These are phyloP conservation scores for Drosophila algonquin DNA, from an alignment of 2,888 invertebrate species.

Conservation along the genomic window DNA sequence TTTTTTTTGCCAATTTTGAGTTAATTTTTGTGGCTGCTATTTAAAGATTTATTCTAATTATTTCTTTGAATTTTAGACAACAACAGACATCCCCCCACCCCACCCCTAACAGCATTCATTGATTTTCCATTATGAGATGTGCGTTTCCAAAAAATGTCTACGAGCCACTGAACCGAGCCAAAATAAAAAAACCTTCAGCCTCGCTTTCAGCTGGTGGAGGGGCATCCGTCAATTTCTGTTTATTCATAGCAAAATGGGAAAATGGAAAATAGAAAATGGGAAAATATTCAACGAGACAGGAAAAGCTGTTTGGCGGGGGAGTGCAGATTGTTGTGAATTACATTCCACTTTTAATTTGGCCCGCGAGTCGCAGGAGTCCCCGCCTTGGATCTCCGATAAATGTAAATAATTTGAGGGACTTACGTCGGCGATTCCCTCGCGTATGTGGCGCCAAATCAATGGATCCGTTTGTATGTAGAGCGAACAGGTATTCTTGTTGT, in stretches of 20 bases:
- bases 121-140: background rate
- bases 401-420: conserved; percentile 65
- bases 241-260: conserved; percentile 13
- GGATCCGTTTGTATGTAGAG: conserved; percentile 99
- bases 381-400: background rate
- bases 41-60: no score
- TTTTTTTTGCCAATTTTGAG: no score
- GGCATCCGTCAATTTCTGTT: conserved; percentile 17
- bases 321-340: conserved; percentile 54
- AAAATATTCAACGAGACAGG: conserved; percentile 6
- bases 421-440: conserved; percentile 92
- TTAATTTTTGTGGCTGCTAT: no score
- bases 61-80: no score
- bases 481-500: conserved; percentile 95
- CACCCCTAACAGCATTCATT: no score
- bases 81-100: no score
- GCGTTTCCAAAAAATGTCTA: background rate
- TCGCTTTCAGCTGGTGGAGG: background rate
- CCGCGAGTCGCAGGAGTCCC: conserved; percentile 21
- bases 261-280: background rate
- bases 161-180: background rate
- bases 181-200: background rate
- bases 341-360: conserved; percentile 59
- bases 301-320: conserved; percentile 18
- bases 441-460: conserved; percentile 97